These are phyloP conservation scores for Nasonia vitripennis DNA, from an alignment of 1,140 invertebrate genomes.

Conservation along the genomic window DNA sequence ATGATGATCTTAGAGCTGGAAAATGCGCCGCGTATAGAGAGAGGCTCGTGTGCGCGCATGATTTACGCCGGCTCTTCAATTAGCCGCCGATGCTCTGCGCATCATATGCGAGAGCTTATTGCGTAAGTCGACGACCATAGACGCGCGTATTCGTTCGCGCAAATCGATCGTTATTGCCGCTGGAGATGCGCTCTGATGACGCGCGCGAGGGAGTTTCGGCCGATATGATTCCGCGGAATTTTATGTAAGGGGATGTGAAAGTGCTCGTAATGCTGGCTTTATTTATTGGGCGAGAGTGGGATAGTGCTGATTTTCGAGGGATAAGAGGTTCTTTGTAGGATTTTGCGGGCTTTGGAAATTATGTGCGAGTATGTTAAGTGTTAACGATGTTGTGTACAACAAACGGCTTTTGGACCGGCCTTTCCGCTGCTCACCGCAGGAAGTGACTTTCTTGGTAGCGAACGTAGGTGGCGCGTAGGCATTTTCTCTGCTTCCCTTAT, in stretches of 20 bases:
- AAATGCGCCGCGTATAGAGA: not conserved
- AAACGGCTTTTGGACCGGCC: no score
- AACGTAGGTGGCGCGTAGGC: no score
- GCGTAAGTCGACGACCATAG: not conserved
- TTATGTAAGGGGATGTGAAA: constrained; percentile 39
- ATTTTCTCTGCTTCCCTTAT: no score
- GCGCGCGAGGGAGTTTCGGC: not conserved
- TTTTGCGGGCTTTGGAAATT: no score
- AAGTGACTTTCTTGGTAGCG: no score
- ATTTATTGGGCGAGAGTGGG: not conserved
- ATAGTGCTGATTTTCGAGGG: no score
- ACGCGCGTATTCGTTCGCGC: not conserved
- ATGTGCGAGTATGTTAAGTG: no score
- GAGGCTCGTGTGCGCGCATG: not conserved
- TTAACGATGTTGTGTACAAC: no score
- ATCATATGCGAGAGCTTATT: not conserved
- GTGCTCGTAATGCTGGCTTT: not conserved
- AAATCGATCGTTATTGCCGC: not conserved
- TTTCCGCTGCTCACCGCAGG: no score
- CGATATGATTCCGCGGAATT: not conserved
- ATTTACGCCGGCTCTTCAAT: constrained; percentile 32
- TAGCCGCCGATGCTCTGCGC: not conserved
- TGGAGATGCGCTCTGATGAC: not conserved
- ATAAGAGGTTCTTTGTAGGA: no score
- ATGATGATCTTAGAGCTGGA: constrained; percentile 5